Percentiles rank a stretch among this genome's conserved stretches.
Conservation (phyloP, 1,140 invertebrate genomes). For the Formica exsecta region DNA sequence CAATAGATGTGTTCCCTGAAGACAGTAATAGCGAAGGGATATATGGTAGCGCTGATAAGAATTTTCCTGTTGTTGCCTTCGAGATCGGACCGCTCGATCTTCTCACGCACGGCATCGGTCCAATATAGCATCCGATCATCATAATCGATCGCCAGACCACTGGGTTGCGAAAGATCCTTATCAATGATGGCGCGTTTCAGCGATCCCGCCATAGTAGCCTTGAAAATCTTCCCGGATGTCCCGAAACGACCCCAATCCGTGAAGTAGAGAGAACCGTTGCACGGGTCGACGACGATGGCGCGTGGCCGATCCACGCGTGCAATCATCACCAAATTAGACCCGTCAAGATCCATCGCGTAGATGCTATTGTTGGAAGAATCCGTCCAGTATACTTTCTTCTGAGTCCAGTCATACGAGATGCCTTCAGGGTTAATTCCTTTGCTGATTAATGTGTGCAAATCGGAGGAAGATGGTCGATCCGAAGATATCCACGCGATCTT, state of each 20-base stretch:
- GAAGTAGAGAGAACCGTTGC: slow-evolving; percentile 96
- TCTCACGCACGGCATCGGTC: slow-evolving; percentile 98
- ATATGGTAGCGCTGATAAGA: slow-evolving; percentile 95
- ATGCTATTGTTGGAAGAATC: slow-evolving; percentile 97
- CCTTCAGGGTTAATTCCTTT: slow-evolving; percentile 97
- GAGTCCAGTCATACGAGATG: slow-evolving; percentile 98
- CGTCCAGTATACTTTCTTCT: slow-evolving; percentile 98
- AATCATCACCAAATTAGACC: slow-evolving; percentile 96
- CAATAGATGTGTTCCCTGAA: slow-evolving; percentile 98
- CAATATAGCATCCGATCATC: slow-evolving; percentile 98
- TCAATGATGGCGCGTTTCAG: slow-evolving; percentile 96
- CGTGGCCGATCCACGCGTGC: slow-evolving; percentile 96
- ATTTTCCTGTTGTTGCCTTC: slow-evolving; percentile 93
- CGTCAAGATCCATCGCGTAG: slow-evolving; percentile 97
- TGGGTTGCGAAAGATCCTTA: slow-evolving; percentile 97
- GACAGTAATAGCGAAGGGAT: slow-evolving; percentile 98
- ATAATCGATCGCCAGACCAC: slow-evolving; percentile 98
- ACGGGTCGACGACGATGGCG: slow-evolving; percentile 98
- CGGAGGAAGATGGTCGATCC: slow-evolving; percentile 88
- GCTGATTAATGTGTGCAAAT: slow-evolving; percentile 91
- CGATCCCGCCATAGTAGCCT: slow-evolving; percentile 98
- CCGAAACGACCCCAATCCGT: slow-evolving; percentile 98
- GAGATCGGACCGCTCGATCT: slow-evolving; percentile 97
- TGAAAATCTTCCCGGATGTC: slow-evolving; percentile 97
- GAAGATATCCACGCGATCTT: slow-evolving; percentile 93